Conservation (phyloP, 92 coral and sea anemone genomes). For the Galaxea fascicularis region DNA sequence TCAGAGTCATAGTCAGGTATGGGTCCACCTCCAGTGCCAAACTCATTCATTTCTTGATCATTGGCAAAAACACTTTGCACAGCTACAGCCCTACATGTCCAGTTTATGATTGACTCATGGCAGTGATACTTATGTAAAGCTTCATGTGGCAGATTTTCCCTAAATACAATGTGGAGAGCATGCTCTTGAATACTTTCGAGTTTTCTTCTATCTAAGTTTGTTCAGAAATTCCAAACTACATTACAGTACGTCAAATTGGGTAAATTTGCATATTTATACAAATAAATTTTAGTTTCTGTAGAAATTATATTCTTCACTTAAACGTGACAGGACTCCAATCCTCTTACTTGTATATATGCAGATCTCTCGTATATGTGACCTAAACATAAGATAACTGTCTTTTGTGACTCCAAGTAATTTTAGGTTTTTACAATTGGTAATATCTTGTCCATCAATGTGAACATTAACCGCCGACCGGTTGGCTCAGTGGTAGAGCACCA, state of each 20-base stretch:
- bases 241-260: constrained; percentile 36
- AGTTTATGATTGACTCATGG: no score
- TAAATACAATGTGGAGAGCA: background rate
- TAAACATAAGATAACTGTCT: constrained; percentile 40
- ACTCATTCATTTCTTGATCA: no score
- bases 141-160: background rate
- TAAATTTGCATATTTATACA: constrained; percentile 50
- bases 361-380: constrained; percentile 32
- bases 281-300: constrained; percentile 31
- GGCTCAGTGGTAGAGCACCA: no score
- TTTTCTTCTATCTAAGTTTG: constrained; percentile 27
- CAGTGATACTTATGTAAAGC: no score
- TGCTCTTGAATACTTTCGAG: background rate
- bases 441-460: constrained; percentile 20
- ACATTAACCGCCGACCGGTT: no score
- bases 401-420: constrained; percentile 54
- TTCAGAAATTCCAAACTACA: constrained; percentile 47
- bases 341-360: constrained; percentile 56
- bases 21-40: no score
- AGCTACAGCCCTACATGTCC: no score
- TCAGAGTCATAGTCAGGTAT: no score
- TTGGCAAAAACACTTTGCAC: no score
- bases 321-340: constrained; percentile 56
- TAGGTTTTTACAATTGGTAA: constrained; percentile 29
- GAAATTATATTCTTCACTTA: constrained; percentile 56